Percentiles rank a stretch among this genome's conserved stretches.
These are phyloP conservation scores for Phthorimaea operculella DNA, from an alignment of 1,140 invertebrate species.

Conservation along the genomic window DNA sequence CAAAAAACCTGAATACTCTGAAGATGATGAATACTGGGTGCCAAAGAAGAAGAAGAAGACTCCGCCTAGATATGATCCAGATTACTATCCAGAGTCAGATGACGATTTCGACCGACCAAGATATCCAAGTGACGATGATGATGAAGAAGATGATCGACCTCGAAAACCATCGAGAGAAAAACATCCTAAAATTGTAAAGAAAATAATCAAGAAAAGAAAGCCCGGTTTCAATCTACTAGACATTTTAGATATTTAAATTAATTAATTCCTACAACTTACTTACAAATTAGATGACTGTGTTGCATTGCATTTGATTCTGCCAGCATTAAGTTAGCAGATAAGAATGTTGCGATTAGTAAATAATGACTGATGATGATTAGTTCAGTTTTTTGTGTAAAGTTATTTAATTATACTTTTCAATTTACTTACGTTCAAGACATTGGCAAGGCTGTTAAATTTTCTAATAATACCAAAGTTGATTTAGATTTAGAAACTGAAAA, in stretches of 20 bases:
- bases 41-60: slow-evolving; percentile 55
- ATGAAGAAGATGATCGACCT: slow-evolving; percentile 37
- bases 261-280: slow-evolving; percentile 9
- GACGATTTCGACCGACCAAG: slow-evolving; percentile 43
- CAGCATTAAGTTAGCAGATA: neutral
- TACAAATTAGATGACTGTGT: slow-evolving; percentile 45
- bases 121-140: slow-evolving; percentile 30
- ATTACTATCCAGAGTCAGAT: slow-evolving; percentile 35
- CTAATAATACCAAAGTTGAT: neutral
- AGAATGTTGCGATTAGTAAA: neutral
- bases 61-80: slow-evolving; percentile 34
- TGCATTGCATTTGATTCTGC: slow-evolving; percentile 4
- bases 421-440: too few species aligned
- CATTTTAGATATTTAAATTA: slow-evolving; percentile 56
- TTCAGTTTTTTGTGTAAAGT: neutral
- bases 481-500: neutral
- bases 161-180: slow-evolving; percentile 31
- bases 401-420: too few species aligned
- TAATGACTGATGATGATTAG: neutral
- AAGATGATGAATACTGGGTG: slow-evolving; percentile 53
- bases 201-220: slow-evolving; percentile 53
- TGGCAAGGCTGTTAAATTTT: too few species aligned
- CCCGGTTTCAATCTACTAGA: slow-evolving; percentile 53
- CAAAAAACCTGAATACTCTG: slow-evolving; percentile 37
- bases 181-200: slow-evolving; percentile 41